Evolutionary conservation across 2,113 vertebrate species (phyloP).

Genomic region (Saccopteryx leptura): DNA sequence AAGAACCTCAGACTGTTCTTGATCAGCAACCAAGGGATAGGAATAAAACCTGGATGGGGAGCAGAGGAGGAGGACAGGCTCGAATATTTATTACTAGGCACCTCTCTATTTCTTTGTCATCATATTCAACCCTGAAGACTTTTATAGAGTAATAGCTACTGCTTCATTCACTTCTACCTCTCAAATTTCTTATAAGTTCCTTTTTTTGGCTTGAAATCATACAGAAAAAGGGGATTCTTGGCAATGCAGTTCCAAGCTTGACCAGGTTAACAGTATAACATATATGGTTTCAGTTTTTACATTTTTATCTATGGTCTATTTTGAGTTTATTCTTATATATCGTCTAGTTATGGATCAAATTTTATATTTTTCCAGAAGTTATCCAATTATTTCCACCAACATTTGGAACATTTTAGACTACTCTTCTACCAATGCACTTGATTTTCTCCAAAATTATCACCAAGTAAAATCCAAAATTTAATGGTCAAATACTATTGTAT

Average conservation of each 20-base stretch:
- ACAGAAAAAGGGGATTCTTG: neutral
- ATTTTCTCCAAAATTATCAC: conserved; percentile 46
- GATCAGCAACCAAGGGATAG: neutral
- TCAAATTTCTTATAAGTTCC: neutral
- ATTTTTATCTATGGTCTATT: neutral
- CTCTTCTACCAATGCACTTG: neutral
- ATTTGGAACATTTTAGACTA: neutral
- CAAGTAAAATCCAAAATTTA: conserved; percentile 34
- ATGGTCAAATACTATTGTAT: neutral
- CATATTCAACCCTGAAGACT: neutral
- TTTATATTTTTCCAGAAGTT: neutral
- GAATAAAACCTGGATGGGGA: neutral
- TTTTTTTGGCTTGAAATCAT: neutral
- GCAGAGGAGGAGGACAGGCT: neutral
- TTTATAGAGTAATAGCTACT: neutral
- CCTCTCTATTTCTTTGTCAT: neutral
- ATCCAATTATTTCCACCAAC: neutral
- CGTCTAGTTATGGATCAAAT: neutral
- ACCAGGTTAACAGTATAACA: neutral
- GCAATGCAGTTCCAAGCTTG: neutral
- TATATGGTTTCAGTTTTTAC: neutral
- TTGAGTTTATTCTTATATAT: neutral
- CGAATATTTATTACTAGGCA: neutral
- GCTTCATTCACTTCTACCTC: neutral
- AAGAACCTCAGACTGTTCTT: neutral